phyloP scores from a whole-genome alignment of 2,797 vertebrate species.

The Sebastes vulpes region DNA sequence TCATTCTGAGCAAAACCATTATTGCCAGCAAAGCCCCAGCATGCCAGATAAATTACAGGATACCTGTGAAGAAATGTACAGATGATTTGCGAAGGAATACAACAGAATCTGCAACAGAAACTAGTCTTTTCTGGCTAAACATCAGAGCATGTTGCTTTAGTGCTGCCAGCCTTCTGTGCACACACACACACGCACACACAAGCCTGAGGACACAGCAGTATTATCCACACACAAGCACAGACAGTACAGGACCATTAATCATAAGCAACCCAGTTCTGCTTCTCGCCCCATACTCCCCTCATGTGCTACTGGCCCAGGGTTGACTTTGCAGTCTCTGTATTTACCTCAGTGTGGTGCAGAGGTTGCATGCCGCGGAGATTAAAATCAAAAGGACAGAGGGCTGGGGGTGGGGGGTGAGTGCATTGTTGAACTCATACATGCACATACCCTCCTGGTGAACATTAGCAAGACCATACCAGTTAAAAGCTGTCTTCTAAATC shows the following conservation, averaged over 20 bases:
- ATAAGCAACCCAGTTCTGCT: constrained; percentile 71
- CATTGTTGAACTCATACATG: constrained; percentile 12
- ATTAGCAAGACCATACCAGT: not conserved
- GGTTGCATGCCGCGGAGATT: constrained; percentile 58
- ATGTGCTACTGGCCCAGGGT: constrained; percentile 48
- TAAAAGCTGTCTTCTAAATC: constrained; percentile 1
- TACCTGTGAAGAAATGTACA: constrained; percentile 4
- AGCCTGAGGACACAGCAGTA: constrained; percentile 18
- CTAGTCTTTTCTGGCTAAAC: constrained; percentile 12
- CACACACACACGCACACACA: constrained; percentile 4
- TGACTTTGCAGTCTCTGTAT: constrained; percentile 72
- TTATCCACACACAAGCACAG: not conserved
- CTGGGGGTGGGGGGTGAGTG: not conserved
- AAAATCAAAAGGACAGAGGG: constrained; percentile 48
- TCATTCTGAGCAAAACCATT: constrained; percentile 19
- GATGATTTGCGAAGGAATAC: constrained; percentile 6
- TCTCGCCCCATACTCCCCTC: constrained; percentile 42
- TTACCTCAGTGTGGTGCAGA: constrained; percentile 60
- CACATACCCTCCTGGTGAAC: constrained; percentile 3
- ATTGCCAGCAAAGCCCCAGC: not conserved
- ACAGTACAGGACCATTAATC: constrained; percentile 63
- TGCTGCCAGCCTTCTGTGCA: not conserved
- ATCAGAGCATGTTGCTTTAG: constrained; percentile 15
- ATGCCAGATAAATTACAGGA: constrained; percentile 26
- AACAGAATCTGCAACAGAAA: constrained; percentile 18